Percentiles rank a stretch among this genome's conserved stretches.
Evolutionary conservation across 2,113 vertebrate species (phyloP).

Genomic region (Vulpes ferrilata): DNA sequence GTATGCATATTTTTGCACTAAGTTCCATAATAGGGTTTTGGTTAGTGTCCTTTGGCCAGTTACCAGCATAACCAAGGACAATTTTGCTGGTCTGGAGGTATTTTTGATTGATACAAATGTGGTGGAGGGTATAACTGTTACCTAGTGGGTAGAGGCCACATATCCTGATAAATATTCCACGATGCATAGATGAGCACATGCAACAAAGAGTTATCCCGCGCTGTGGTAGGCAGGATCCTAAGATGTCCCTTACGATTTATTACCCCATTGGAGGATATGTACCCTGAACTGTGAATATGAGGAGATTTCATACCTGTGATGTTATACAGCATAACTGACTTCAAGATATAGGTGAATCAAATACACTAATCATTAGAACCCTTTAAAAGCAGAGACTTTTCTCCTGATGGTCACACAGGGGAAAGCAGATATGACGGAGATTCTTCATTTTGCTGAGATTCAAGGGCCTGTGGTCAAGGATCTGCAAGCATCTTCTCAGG

Average conservation of each 20-base stretch:
- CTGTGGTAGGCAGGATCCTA: neutral
- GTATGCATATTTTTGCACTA: neutral
- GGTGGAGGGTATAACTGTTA: neutral
- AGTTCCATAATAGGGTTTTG: neutral
- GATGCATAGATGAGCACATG: neutral
- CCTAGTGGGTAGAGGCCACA: neutral
- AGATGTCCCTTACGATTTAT: neutral
- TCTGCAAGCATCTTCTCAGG: neutral
- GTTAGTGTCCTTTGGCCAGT: neutral
- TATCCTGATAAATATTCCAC: neutral
- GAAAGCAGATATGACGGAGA: neutral
- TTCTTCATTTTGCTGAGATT: neutral
- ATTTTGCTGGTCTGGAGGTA: neutral
- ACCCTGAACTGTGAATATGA: neutral
- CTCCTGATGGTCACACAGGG: neutral
- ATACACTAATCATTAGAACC: neutral
- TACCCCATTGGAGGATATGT: accelerated
- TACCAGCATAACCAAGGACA: neutral
- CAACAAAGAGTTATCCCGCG: neutral
- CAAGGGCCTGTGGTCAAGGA: neutral
- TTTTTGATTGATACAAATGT: neutral
- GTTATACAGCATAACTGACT: neutral
- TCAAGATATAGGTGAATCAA: neutral
- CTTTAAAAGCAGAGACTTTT: neutral
- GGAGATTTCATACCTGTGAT: neutral